phyloP scores from a whole-genome alignment of 1,140 invertebrate species.

The Pogonognathellus flavescens region DNA sequence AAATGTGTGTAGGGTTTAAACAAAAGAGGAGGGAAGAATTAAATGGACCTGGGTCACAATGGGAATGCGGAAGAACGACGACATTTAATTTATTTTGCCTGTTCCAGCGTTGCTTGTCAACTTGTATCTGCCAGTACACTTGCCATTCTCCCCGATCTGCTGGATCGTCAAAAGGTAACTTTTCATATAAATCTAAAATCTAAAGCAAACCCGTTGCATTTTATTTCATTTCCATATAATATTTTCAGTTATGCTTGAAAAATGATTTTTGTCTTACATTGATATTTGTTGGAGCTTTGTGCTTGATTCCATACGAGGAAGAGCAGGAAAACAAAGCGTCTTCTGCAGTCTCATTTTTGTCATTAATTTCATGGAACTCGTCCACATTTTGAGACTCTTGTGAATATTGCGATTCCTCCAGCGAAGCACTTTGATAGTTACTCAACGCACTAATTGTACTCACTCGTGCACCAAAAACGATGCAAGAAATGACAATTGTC shows the following conservation, averaged over 20 bases:
- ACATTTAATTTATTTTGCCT: slow-evolving; percentile 87
- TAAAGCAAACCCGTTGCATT: too few species aligned
- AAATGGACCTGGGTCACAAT: slow-evolving; percentile 89
- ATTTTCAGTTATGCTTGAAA: background rate
- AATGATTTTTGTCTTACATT: background rate
- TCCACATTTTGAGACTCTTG: background rate
- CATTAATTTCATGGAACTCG: background rate
- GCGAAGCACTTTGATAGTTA: background rate
- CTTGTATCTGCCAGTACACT: slow-evolving; percentile 92
- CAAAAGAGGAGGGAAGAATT: too few species aligned
- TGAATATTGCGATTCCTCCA: background rate
- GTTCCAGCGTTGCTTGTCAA: slow-evolving; percentile 77
- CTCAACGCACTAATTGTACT: background rate
- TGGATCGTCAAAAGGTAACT: background rate
- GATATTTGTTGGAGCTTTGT: background rate
- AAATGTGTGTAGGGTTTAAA: too few species aligned
- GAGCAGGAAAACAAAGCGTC: background rate
- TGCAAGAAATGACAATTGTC: background rate
- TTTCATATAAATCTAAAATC: background rate
- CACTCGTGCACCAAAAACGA: background rate
- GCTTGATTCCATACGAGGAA: background rate
- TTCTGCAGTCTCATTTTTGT: background rate
- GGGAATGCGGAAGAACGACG: slow-evolving; percentile 95
- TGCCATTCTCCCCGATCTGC: slow-evolving; percentile 80
- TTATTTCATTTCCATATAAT: background rate